Evolutionary conservation across 1,140 invertebrate species (phyloP).

Genomic region (Bombus affinis): DNA sequence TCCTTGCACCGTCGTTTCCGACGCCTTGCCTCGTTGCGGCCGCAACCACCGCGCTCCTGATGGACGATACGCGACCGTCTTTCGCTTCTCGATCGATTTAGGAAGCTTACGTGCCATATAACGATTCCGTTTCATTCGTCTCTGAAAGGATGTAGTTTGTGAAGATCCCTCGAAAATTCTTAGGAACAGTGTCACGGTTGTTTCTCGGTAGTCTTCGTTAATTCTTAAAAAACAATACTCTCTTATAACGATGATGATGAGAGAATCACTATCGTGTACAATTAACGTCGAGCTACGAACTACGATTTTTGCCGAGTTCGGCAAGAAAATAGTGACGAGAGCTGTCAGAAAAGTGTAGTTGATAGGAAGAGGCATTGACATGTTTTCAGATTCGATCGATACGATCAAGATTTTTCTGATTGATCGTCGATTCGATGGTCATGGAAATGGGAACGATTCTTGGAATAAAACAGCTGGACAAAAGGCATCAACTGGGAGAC

Average conservation of each 20-base stretch:
- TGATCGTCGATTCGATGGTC: too few species aligned
- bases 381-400: too few species aligned
- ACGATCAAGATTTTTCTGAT: too few species aligned
- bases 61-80: neutral
- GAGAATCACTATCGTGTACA: too few species aligned
- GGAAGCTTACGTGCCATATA: neutral
- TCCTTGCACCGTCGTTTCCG: constrained; percentile 15
- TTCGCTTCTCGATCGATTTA: neutral
- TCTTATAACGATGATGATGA: too few species aligned
- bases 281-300: too few species aligned
- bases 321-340: too few species aligned
- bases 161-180: neutral
- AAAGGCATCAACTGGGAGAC: neutral
- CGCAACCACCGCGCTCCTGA: neutral
- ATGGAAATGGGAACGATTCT: neutral
- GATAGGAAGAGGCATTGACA: fast-evolving
- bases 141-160: neutral
- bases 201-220: fast-evolving
- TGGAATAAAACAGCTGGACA: neutral
- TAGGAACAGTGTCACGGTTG: neutral
- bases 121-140: neutral
- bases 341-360: too few species aligned
- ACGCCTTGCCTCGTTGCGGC: constrained; percentile 13
- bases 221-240: neutral
- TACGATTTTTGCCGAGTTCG: too few species aligned